phyloP scores from a whole-genome alignment of 2,888 invertebrate species.

The Harpalus rubripes region DNA sequence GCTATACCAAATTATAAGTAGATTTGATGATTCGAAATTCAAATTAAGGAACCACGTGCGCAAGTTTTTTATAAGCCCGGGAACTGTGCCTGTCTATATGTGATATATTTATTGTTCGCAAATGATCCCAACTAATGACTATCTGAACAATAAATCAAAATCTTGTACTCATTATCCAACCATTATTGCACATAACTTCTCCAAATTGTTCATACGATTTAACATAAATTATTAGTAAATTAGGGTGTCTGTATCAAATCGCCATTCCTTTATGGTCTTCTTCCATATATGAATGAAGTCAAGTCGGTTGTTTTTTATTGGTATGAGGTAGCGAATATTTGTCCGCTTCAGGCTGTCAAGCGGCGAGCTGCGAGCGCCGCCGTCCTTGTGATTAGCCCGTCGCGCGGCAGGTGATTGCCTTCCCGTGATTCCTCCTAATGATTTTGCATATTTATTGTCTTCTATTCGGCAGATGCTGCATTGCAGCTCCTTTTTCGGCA shows the following conservation, averaged over 20 bases:
- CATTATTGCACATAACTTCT: constrained; percentile 38
- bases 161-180: constrained; percentile 25
- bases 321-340: constrained; percentile 43
- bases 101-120: constrained; percentile 32
- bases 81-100: not conserved
- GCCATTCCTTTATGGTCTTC: not conserved
- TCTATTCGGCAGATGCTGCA: constrained; percentile 62
- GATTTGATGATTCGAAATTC: no score
- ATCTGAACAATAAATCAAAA: constrained; percentile 14
- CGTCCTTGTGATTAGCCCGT: constrained; percentile 54
- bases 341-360: constrained; percentile 2
- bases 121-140: constrained; percentile 24
- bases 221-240: constrained; percentile 25
- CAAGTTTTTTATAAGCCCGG: no score
- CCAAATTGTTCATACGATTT: constrained; percentile 20
- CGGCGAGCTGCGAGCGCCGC: not conserved
- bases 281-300: constrained; percentile 24
- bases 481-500: constrained; percentile 24
- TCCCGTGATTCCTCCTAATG: constrained; percentile 62
- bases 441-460: constrained; percentile 67
- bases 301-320: constrained; percentile 4
- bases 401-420: constrained; percentile 42
- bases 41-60: no score
- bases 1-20: no score
- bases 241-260: constrained; percentile 33